A percentile compares a stretch with the other conserved stretches of the same genome.
phyloP scores from a whole-genome alignment of 2,797 vertebrate genomes.

The Lithobates sylvaticus region DNA sequence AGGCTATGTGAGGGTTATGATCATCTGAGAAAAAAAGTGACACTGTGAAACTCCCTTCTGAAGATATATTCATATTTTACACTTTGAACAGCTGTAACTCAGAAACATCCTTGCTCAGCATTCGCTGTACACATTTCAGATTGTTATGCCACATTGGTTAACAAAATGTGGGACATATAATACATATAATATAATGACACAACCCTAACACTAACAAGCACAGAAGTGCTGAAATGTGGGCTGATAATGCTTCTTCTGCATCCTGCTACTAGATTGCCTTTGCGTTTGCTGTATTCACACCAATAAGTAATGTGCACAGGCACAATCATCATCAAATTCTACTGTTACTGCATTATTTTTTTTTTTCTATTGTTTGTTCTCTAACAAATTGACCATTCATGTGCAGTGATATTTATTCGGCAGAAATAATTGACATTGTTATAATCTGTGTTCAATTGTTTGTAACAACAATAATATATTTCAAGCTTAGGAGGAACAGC shows the following conservation, averaged over 20 bases:
- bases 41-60: not conserved
- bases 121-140: not conserved
- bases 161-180: not conserved
- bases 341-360: conserved; percentile 40
- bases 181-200: not conserved
- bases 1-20: too few species aligned
- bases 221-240: not conserved
- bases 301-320: conserved; percentile 19
- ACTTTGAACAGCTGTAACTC: not conserved
- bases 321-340: conserved; percentile 40
- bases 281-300: conserved; percentile 19
- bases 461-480: conserved; percentile 62
- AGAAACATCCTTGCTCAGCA: not conserved
- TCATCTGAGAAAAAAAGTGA: not conserved
- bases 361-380: conserved; percentile 38
- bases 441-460: conserved; percentile 63
- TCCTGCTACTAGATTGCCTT: not conserved
- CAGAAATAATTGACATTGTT: conserved; percentile 53
- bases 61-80: not conserved
- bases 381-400: conserved; percentile 57
- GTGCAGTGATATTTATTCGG: conserved; percentile 46
- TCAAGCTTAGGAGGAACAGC: conserved; percentile 55
- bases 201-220: not conserved
- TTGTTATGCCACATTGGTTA: not conserved
- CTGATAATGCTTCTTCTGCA: conserved; percentile 6